A percentile compares a stretch with the other conserved stretches of the same genome.
Conservation (phyloP, 2,797 vertebrate species). For the Hemitrygon akajei region DNA sequence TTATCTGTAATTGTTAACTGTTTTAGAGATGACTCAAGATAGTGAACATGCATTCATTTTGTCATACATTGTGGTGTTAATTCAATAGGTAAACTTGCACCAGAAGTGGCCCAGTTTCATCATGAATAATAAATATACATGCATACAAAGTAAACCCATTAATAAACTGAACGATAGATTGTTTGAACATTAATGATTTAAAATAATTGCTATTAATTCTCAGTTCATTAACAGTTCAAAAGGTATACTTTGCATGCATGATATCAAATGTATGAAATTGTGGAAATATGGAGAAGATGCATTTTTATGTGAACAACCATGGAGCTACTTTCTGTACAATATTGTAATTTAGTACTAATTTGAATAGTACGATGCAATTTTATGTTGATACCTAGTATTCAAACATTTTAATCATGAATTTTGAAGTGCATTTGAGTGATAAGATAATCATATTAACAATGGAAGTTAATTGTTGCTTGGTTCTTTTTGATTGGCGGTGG, state of each 20-base stretch:
- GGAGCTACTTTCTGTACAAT: neutral
- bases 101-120: neutral
- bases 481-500: neutral
- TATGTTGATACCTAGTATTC: neutral
- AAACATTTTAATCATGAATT: neutral
- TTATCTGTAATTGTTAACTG: neutral
- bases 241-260: neutral
- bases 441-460: neutral
- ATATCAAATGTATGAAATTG: neutral
- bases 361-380: neutral
- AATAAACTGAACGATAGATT: neutral
- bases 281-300: neutral
- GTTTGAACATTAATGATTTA: slow-evolving; percentile 13
- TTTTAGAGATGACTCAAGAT: neutral
- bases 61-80: neutral
- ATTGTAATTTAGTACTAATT: neutral
- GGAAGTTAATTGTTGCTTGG: neutral
- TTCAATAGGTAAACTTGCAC: neutral
- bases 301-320: too few relatives aligned
- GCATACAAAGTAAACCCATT: neutral
- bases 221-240: neutral
- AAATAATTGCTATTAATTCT: neutral
- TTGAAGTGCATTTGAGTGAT: neutral
- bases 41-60: neutral
- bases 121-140: neutral